A percentile compares a stretch with the other conserved stretches of the same genome.
phyloP scores from a whole-genome alignment of 2,888 invertebrate genomes.

The Trimorus sp. region DNA sequence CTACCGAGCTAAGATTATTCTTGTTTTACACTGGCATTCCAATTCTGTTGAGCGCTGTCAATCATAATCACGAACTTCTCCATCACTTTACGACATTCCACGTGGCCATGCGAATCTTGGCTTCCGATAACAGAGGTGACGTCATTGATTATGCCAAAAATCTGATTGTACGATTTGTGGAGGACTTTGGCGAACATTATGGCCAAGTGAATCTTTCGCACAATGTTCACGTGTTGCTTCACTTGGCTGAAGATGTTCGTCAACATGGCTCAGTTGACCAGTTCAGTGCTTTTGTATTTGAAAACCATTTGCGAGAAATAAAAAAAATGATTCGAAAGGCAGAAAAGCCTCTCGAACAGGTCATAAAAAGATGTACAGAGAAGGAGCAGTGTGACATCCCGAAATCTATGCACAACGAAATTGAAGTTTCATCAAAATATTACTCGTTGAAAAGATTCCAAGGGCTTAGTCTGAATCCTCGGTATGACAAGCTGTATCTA shows the following conservation, averaged over 20 bases:
- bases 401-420: neutral
- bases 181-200: neutral
- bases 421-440: neutral
- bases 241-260: conserved; percentile 2
- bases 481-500: conserved; percentile 3
- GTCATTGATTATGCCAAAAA: neutral
- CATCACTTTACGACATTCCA: neutral
- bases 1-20: neutral
- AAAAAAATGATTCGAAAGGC: conserved; percentile 10
- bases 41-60: neutral
- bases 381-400: neutral
- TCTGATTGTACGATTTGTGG: neutral
- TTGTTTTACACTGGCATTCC: neutral
- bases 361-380: neutral
- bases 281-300: conserved; percentile 17
- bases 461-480: conserved; percentile 2
- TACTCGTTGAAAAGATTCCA: conserved; percentile 3
- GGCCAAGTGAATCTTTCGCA: conserved; percentile 11
- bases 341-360: conserved; percentile 10
- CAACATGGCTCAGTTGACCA: neutral
- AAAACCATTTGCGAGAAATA: conserved; percentile 8
- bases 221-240: conserved; percentile 7
- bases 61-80: neutral
- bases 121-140: neutral
- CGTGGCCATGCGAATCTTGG: neutral